Conservation (phyloP, 2,888 invertebrate genomes). For the Dione juno region DNA sequence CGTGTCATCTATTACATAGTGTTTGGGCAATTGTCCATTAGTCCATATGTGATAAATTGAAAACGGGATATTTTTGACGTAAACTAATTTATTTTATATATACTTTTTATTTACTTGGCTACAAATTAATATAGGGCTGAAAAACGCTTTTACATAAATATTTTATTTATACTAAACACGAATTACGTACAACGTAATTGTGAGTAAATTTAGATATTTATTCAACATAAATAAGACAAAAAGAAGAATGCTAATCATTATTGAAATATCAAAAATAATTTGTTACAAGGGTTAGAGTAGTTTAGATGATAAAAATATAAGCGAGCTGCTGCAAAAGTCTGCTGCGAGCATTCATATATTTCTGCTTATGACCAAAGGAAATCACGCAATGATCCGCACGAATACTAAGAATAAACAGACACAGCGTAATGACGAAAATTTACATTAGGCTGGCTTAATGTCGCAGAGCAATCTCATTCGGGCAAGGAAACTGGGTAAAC, state of each 20-base stretch:
- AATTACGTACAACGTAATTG: no score
- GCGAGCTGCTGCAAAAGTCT: conserved; percentile 22
- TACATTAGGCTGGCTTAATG: conserved; percentile 80
- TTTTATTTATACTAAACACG: no score
- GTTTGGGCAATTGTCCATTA: neutral
- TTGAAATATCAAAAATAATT: no score
- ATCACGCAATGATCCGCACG: conserved; percentile 61
- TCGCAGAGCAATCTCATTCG: conserved; percentile 80
- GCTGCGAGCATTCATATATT: conserved; percentile 31
- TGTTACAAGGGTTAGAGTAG: neutral
- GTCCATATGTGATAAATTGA: neutral
- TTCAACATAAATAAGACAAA: no score
- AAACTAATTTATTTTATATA: no score
- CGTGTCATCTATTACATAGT: conserved; percentile 24
- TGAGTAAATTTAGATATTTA: no score
- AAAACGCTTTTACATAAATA: no score
- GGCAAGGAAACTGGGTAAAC: conserved; percentile 68
- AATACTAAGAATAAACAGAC: conserved; percentile 67
- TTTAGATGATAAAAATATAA: conserved; percentile 33
- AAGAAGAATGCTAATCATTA: no score
- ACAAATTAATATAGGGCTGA: no score
- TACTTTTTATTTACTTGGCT: no score
- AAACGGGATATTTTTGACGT: no score
- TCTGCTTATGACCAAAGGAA: conserved; percentile 57
- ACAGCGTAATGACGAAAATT: conserved; percentile 74